Base-by-base conservation (phyloP, 35 echinoderm and acorn worm genomes). In the Anneissia japonica region DNA sequence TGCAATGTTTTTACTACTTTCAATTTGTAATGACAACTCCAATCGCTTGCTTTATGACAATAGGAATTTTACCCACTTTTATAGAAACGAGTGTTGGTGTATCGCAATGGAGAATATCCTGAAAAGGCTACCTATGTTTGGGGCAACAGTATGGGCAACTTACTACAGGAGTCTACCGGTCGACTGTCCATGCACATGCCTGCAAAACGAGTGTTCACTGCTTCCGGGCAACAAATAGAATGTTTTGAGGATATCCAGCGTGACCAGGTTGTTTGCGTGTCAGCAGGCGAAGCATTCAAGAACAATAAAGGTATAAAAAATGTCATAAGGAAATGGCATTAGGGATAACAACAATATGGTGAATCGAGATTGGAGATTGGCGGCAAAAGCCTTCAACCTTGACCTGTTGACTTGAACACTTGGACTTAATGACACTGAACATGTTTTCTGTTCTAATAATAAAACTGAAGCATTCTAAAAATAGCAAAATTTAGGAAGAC, bases 31-130 rank as follows among this genome's bases (percentile, higher is more conserved):
- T n/a, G n/a, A n/a, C n/a, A n/a, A n/a, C n/a, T n/a, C n/a, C n/a
- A n/a, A n/a, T n/a, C n/a, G n/a, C n/a, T n/a, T n/a, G n/a, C n/a
- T n/a, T n/a, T n/a, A n/a, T n/a, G n/a, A n/a, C n/a, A n/a, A n/a
- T n/a, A n/a, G n/a, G n/a, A n/a, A n/a, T n/a, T n/a, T n/a, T n/a
- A n/a, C n/a, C n/a, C n/a, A n/a, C n/a, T 81, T 81, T 23, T 81
- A 29, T 56, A 97, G 94, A 97, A 97, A 93, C 87, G 94, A 29
- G 84, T 97, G 19, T 77, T 87, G 39, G 91, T 85, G 0, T 97
- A 91, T 82, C 90, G 79, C 21, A 97, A 92, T 85, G 95, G 95
- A 19, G 86, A 77, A 0, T 85, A 75, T 38, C 85, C 85, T 4
- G 88, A 97, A 28, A 93, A 87, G 32, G 85, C 86, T 21, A 39